Percentiles rank a stretch among this genome's conserved stretches.
Conservation (phyloP, 1,140 invertebrate species). For the Lutraria rhynchaena region DNA sequence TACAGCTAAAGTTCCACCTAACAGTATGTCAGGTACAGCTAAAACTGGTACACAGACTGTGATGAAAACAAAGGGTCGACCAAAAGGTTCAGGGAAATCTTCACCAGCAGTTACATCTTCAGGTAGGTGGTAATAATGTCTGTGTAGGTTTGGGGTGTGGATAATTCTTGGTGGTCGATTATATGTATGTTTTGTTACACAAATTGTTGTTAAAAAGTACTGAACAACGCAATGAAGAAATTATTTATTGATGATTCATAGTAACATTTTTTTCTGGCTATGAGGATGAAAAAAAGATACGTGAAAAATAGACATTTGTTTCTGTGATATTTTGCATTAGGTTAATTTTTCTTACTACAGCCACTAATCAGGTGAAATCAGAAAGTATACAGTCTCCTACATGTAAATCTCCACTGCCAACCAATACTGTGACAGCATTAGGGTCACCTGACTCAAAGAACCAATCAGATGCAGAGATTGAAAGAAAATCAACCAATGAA, state of each 20-base stretch:
- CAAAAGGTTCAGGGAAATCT: slow-evolving; percentile 54
- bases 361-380: slow-evolving; percentile 57
- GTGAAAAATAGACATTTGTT: neutral
- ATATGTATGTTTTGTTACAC: neutral
- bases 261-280: no score
- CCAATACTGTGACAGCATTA: slow-evolving; percentile 45
- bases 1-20: slow-evolving; percentile 71
- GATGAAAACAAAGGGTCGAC: slow-evolving; percentile 47
- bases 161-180: neutral
- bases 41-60: slow-evolving; percentile 57
- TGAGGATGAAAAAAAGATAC: no score
- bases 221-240: no score
- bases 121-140: neutral
- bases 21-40: slow-evolving; percentile 46
- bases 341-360: slow-evolving; percentile 78
- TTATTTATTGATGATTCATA: no score
- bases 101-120: slow-evolving; percentile 45
- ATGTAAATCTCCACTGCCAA: slow-evolving; percentile 65
- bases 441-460: slow-evolving; percentile 64
- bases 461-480: slow-evolving; percentile 72
- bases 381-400: slow-evolving; percentile 75
- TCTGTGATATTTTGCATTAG: no score
- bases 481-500: slow-evolving; percentile 58
- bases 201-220: no score
- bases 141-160: no score